phyloP scores from a whole-genome alignment of 2,797 vertebrate genomes.

The Pogoniulus pusillus region DNA sequence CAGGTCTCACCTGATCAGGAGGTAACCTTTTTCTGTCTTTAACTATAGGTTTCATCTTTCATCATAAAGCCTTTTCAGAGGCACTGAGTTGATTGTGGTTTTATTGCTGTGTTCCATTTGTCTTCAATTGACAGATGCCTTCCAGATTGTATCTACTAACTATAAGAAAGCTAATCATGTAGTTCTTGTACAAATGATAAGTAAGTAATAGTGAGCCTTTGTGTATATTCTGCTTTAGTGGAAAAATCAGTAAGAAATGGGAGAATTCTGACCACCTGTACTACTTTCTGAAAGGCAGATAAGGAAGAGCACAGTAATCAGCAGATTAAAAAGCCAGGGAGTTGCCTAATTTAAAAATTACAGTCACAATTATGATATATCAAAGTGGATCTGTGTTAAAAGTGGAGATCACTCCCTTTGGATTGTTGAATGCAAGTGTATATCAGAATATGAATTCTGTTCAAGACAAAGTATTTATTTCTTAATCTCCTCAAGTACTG shows the following conservation, averaged over 20 bases:
- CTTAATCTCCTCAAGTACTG: background rate
- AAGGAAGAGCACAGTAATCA: background rate
- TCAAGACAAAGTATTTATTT: background rate
- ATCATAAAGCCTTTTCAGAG: slow-evolving; percentile 17
- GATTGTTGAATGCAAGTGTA: background rate
- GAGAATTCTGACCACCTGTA: background rate
- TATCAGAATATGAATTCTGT: background rate
- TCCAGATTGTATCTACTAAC: slow-evolving; percentile 4
- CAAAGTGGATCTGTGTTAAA: background rate
- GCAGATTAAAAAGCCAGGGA: background rate
- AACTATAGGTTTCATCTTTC: slow-evolving; percentile 51
- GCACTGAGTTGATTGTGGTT: background rate
- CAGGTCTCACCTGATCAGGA: slow-evolving; percentile 32
- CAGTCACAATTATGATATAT: background rate
- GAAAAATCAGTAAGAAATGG: background rate
- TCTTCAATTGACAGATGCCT: slow-evolving; percentile 27
- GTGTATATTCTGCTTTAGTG: slow-evolving; percentile 8
- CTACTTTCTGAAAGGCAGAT: background rate
- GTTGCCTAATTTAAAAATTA: slow-evolving; percentile 40
- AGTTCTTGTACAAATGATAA: background rate
- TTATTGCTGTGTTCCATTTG: slow-evolving; percentile 8
- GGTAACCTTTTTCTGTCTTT: slow-evolving; percentile 43
- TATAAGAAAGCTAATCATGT: background rate
- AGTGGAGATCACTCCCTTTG: background rate
- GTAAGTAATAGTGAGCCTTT: background rate